phyloP scores from a whole-genome alignment of 2,113 vertebrate species.

The Numida meleagris region DNA sequence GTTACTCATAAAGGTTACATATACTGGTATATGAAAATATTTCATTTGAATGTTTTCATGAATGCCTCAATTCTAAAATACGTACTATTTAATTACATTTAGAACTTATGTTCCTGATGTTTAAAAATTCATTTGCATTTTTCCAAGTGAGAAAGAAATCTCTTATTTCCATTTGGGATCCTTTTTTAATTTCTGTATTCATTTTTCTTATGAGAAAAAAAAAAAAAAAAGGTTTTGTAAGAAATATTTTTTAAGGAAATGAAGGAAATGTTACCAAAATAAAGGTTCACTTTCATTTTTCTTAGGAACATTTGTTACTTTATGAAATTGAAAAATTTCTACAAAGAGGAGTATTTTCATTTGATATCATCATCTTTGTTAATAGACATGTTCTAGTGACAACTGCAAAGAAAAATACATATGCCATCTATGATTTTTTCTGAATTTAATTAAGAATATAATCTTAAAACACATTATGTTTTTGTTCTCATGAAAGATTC shows the following conservation, averaged over 20 bases:
- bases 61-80: background rate
- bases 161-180: background rate
- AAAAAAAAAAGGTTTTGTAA: background rate
- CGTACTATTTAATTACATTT: background rate
- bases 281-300: background rate
- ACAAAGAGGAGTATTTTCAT: background rate
- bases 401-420: background rate
- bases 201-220: background rate
- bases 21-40: background rate
- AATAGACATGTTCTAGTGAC: background rate
- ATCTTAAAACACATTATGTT: background rate
- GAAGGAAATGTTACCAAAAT: background rate
- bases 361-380: background rate
- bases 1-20: background rate
- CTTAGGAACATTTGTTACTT: background rate
- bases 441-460: background rate
- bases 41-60: background rate
- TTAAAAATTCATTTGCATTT: background rate
- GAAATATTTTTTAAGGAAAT: background rate
- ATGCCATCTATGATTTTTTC: background rate
- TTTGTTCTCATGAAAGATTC: background rate
- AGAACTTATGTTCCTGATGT: background rate
- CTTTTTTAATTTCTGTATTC: accelerated
- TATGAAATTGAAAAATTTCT: background rate
- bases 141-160: background rate